Evolutionary conservation across 2,888 invertebrate species (phyloP).

Genomic region (Escarpia spicata): DNA sequence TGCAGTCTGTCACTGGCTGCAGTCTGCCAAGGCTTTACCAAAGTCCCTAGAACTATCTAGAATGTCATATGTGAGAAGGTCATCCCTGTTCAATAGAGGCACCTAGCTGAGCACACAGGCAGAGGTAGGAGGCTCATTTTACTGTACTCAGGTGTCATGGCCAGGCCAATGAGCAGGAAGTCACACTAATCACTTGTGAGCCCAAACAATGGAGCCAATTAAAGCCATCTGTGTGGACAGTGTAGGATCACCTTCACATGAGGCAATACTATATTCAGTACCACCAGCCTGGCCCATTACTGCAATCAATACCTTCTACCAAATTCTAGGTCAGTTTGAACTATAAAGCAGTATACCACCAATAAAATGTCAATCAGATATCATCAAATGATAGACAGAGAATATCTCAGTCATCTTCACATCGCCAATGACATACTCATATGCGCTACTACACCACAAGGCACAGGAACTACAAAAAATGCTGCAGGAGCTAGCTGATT

Average conservation of each 20-base stretch:
- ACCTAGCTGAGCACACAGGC: background rate
- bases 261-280: background rate
- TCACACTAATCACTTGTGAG: background rate
- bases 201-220: slow-evolving; percentile 13
- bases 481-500: too few relatives aligned
- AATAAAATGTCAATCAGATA: background rate
- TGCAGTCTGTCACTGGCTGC: too few relatives aligned
- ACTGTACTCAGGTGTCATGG: background rate
- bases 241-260: background rate
- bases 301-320: background rate
- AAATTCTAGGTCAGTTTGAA: background rate
- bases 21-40: too few relatives aligned
- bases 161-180: background rate
- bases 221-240: background rate
- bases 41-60: background rate
- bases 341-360: background rate
- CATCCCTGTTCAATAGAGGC: background rate
- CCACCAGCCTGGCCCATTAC: background rate
- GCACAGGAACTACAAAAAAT: too few relatives aligned
- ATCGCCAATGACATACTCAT: too few relatives aligned
- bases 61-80: background rate
- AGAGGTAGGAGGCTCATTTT: background rate
- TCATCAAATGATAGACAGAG: background rate
- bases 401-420: too few relatives aligned
- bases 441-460: too few relatives aligned